phyloP scores from a whole-genome alignment of 2,797 vertebrate species.

The Dendrocincla tyrannina region DNA sequence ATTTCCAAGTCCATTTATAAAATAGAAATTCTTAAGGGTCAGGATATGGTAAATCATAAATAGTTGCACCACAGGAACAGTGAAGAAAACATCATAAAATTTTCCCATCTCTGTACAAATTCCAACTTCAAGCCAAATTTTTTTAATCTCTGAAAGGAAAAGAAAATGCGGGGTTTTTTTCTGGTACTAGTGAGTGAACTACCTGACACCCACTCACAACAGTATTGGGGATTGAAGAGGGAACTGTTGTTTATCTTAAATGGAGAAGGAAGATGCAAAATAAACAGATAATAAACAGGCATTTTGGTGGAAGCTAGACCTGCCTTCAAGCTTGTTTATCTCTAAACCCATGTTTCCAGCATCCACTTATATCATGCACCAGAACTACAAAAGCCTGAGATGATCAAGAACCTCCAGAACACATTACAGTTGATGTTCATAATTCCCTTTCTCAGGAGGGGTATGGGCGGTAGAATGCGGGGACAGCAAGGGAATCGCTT shows the following conservation, averaged over 20 bases:
- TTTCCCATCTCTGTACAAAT: not conserved
- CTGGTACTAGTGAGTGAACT: rapidly evolving
- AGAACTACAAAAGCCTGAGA: not conserved
- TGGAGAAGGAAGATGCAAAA: not conserved
- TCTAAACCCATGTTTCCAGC: not conserved
- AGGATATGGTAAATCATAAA: not conserved
- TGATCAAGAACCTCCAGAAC: not conserved
- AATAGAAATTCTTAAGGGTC: not conserved
- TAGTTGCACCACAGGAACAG: not conserved
- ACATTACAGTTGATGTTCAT: rapidly evolving
- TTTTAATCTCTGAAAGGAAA: not conserved
- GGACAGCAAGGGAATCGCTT: not conserved
- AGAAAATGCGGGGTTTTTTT: rapidly evolving
- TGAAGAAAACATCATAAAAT: not conserved
- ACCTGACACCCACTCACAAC: not conserved
- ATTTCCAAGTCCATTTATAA: not conserved
- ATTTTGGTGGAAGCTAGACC: not conserved
- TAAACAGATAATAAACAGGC: not conserved
- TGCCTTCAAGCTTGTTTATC: not conserved
- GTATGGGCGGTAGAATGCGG: not conserved
- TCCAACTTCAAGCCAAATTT: not conserved
- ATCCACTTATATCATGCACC: rapidly evolving
- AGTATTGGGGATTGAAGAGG: not conserved
- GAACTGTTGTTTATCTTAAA: not conserved
- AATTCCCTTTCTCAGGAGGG: not conserved